A percentile compares a stretch with the other conserved stretches of the same genome.
Conservation (phyloP, 1,140 invertebrate species). For the Tetramorium parvispinum region DNA sequence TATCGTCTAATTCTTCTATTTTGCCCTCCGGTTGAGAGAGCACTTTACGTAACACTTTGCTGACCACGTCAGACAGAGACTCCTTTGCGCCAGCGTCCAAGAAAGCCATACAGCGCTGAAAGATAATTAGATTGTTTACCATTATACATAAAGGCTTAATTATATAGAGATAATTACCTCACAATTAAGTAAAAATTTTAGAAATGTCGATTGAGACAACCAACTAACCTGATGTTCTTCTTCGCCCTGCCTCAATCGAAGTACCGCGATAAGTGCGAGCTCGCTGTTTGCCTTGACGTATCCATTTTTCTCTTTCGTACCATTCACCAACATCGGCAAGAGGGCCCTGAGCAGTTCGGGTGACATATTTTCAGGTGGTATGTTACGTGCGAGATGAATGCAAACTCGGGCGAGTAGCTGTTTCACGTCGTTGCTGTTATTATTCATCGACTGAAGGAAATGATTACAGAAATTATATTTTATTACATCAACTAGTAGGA, state of each 20-base stretch:
- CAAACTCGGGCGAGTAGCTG: conserved; percentile 94
- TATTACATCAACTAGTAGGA: no score
- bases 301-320: conserved; percentile 98
- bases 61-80: conserved; percentile 94
- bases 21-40: conserved; percentile 91
- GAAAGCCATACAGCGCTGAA: conserved; percentile 90
- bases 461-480: conserved; percentile 18
- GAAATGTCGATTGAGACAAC: neutral
- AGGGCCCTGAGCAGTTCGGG: conserved; percentile 92
- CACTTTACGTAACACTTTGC: conserved; percentile 92
- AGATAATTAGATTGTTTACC: conserved; percentile 42
- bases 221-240: conserved; percentile 89
- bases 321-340: conserved; percentile 97
- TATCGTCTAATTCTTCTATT: conserved; percentile 96
- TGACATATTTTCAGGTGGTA: conserved; percentile 87
- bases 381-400: conserved; percentile 89
- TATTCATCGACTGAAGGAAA: conserved; percentile 94
- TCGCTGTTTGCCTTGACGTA: conserved; percentile 97
- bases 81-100: conserved; percentile 95
- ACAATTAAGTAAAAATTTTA: neutral
- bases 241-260: conserved; percentile 92
- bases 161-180: neutral
- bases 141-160: neutral
- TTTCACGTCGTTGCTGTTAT: conserved; percentile 97
- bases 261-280: conserved; percentile 94